These are phyloP conservation scores for Microcaecilia unicolor DNA, from an alignment of 2,797 vertebrate genomes.

Conservation along the genomic window DNA sequence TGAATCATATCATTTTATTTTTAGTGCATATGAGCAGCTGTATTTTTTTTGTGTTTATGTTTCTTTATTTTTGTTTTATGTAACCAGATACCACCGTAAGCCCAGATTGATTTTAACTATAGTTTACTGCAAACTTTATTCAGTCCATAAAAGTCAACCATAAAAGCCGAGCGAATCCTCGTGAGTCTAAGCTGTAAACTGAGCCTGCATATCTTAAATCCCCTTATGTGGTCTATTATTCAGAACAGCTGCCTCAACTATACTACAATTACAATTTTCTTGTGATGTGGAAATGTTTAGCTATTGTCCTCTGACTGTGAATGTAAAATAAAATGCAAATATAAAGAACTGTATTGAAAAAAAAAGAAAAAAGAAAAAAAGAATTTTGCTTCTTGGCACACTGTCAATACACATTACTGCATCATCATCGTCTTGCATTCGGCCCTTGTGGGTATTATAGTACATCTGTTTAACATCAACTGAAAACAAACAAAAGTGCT, in stretches of 20 bases:
- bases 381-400: background rate
- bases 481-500: constrained; percentile 22
- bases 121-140: background rate
- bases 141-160: background rate
- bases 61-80: constrained; percentile 2
- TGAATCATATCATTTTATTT: too few species aligned
- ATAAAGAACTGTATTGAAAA: constrained; percentile 1
- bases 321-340: background rate
- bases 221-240: background rate
- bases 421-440: constrained; percentile 5
- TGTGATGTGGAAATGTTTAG: background rate
- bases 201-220: background rate
- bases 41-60: constrained; percentile 1
- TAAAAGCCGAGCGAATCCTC: background rate
- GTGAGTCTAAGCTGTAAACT: background rate
- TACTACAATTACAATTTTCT: background rate
- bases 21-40: constrained; percentile 1
- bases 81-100: constrained; percentile 8
- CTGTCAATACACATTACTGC: background rate
- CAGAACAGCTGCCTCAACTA: constrained; percentile 1
- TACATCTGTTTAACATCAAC: constrained; percentile 2
- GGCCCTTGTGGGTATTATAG: background rate
- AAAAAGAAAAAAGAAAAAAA: background rate
- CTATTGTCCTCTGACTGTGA: background rate
- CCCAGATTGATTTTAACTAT: constrained; percentile 2